A percentile compares a stretch with the other conserved stretches of the same genome.
phyloP scores from a whole-genome alignment of 2,113 vertebrate genomes.

The Microcebus tavaratra region DNA sequence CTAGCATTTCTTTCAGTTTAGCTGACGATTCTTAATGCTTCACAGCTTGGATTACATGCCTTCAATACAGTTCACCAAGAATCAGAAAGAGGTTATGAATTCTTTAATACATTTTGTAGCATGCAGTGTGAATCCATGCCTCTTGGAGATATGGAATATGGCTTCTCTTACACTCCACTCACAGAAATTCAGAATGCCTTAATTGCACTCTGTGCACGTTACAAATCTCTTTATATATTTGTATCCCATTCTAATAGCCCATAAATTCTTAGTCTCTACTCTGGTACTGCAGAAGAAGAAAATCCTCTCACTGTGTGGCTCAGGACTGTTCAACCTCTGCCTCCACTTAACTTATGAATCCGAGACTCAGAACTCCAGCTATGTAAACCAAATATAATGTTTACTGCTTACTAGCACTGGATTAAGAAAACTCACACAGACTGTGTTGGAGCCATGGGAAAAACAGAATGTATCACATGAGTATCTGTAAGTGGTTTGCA shows the following conservation, averaged over 20 bases:
- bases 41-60: not conserved
- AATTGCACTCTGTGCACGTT: not conserved
- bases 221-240: not conserved
- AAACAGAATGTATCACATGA: conserved; percentile 60
- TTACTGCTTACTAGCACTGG: not conserved
- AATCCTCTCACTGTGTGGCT: not conserved
- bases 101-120: not conserved
- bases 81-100: not conserved
- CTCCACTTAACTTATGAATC: not conserved
- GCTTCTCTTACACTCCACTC: not conserved
- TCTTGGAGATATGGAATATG: not conserved
- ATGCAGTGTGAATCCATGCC: not conserved
- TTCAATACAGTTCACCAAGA: not conserved
- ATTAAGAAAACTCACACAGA: conserved; percentile 57
- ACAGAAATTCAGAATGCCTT: not conserved
- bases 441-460: conserved; percentile 60
- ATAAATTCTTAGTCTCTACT: not conserved
- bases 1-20: not conserved
- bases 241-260: not conserved
- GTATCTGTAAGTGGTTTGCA: conserved; percentile 68
- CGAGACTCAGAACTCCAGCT: not conserved
- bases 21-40: not conserved
- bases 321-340: not conserved
- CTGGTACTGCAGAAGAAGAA: not conserved
- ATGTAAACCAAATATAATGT: not conserved